Base-by-base conservation (phyloP, 1,140 invertebrate genomes). In the Nasonia giraulti region DNA sequence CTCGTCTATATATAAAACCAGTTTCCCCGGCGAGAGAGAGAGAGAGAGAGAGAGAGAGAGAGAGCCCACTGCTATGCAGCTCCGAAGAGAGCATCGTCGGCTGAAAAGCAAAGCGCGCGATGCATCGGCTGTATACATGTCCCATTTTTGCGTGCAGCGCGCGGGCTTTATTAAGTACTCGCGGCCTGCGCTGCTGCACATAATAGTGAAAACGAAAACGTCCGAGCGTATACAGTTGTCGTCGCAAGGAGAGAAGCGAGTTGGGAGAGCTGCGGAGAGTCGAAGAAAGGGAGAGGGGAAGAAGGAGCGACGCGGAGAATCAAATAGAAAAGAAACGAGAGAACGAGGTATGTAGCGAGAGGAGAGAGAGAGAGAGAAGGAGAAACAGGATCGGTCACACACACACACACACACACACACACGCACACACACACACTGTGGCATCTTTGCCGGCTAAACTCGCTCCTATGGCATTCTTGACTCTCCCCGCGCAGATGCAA, bases 381-480 rank as follows among this genome's bases (percentile, higher is more conserved):
- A 80, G 79, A 84, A 80, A 85, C 83, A 85, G 83, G 78, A 85
- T 80, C 55, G 83, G 37, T 68, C 33, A 55, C 78, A 47, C 78
- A 47, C 75, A 27, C 27, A 47, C 78, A 47, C 75, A 27, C 27
- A 47, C 78, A 47, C 75, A 27, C 33, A 55, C 78, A 47, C 78
- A 47, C 75, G 2, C 78, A 47, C 78, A 47, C 75, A 27, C 27
- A 47, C 78, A 47, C 75, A 27, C 27, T 27, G 27, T 79, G 80
- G 55, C 74, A 81, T 79, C 55, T 50, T 84, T 66, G 73, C 68
- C 40, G 66, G 62, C 37, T 62, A 76, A 80, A 76, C 83, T 69
- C 44, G 66, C 79, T 81, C 71, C 79, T 69, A 1, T 27, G n/a
- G 73, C 80, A 79, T 83, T 85, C 84, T 81, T 73, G 37, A 73